Conservation (phyloP, 2,888 invertebrate genomes). For the Microchrysa polita region DNA sequence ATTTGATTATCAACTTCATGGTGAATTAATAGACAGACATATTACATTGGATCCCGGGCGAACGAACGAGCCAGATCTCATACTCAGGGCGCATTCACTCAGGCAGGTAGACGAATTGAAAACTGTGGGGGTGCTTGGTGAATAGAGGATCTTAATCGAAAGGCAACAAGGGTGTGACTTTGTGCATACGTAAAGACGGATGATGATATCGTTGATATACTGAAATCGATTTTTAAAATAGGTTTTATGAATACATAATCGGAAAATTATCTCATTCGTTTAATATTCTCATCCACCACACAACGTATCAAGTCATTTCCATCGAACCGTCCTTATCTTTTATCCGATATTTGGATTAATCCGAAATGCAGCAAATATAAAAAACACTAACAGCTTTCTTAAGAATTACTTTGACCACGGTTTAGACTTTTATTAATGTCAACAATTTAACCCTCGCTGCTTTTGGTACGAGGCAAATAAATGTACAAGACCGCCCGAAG, state of each 20-base stretch:
- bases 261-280: no score
- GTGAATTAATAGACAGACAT: conserved; percentile 44
- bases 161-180: no score
- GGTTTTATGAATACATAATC: no score
- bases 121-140: no score
- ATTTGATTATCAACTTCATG: conserved; percentile 48
- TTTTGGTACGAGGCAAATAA: no score
- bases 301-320: background rate
- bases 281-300: background rate
- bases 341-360: background rate
- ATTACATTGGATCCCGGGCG: conserved; percentile 12
- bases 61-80: background rate
- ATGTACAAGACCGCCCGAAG: background rate
- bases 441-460: conserved; percentile 13
- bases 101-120: background rate
- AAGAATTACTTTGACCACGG: background rate
- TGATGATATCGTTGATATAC: no score
- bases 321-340: background rate
- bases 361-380: background rate
- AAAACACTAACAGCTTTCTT: background rate
- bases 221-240: no score
- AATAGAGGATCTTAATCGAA: no score
- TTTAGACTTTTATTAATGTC: background rate
- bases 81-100: background rate
- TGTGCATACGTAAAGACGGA: no score